phyloP scores from a whole-genome alignment of 2,797 vertebrate species.

The Tolypeutes matacus region DNA sequence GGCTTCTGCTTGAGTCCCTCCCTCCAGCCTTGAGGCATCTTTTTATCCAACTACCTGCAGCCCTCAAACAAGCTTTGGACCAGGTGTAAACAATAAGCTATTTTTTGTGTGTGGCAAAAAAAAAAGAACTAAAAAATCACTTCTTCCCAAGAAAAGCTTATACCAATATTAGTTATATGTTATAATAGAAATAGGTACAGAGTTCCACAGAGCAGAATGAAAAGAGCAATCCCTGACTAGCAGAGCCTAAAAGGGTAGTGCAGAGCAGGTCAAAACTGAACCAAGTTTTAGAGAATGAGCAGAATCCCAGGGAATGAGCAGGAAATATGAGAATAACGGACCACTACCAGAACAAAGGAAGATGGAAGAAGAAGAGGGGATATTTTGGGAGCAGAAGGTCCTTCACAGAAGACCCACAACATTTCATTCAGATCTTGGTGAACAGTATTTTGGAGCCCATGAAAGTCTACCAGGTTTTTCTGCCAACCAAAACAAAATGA shows the following conservation, averaged over 20 bases:
- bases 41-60: too few species aligned
- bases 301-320: not conserved
- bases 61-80: too few species aligned
- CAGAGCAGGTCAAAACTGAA: not conserved
- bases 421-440: accelerated
- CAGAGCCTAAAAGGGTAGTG: accelerated
- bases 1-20: too few species aligned
- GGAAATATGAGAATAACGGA: not conserved
- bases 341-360: too few species aligned
- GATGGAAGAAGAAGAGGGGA: accelerated
- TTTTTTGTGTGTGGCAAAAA: too few species aligned
- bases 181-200: not conserved
- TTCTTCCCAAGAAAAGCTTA: not conserved
- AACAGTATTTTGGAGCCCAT: not conserved
- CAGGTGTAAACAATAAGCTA: too few species aligned
- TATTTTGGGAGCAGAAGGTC: accelerated
- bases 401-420: not conserved
- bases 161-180: not conserved
- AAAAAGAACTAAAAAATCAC: not conserved
- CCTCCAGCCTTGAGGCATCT: too few species aligned
- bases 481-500: not conserved
- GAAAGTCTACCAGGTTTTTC: too few species aligned
- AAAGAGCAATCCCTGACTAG: not conserved
- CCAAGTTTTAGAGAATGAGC: not conserved
- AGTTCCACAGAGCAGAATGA: not conserved